Percentiles rank a stretch among this genome's conserved stretches.
These are phyloP conservation scores for Cotesia congregata DNA, from an alignment of 2,888 invertebrate genomes.

Conservation along the genomic window DNA sequence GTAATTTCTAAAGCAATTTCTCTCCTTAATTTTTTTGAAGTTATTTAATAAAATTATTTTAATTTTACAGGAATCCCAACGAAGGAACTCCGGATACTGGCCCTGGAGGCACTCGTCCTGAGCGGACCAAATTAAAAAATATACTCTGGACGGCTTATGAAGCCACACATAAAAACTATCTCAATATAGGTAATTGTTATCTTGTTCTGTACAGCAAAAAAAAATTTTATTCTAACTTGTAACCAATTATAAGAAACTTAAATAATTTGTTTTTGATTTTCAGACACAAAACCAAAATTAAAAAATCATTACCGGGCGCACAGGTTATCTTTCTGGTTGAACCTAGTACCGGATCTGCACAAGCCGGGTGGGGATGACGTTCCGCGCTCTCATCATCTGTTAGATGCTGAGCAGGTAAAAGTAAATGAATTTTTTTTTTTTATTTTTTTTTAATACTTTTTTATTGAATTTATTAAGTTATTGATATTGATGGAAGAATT, in stretches of 20 bases:
- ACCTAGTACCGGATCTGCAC: constrained; percentile 92
- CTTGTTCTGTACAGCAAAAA: background rate
- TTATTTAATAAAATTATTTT: constrained; percentile 9
- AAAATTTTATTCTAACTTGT: background rate
- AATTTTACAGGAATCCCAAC: constrained; percentile 84
- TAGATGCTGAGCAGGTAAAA: constrained; percentile 77
- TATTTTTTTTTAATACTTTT: too few relatives aligned
- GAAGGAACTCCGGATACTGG: constrained; percentile 79
- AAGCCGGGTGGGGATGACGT: constrained; percentile 90
- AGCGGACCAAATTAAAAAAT: constrained; percentile 85
- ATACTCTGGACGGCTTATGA: constrained; percentile 96
- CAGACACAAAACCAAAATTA: constrained; percentile 90
- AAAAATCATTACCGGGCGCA: constrained; percentile 96
- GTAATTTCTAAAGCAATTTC: too few relatives aligned
- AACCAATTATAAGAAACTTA: background rate
- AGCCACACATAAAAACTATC: constrained; percentile 91
- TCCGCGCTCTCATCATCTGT: constrained; percentile 86
- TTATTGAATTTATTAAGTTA: too few relatives aligned
- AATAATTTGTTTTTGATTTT: background rate
- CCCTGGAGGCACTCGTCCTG: constrained; percentile 77
- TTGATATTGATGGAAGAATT: too few relatives aligned
- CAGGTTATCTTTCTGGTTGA: constrained; percentile 93
- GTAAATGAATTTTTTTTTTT: background rate
- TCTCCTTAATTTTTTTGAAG: background rate
- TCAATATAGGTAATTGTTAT: constrained; percentile 82